Base-by-base conservation (phyloP, 1,140 invertebrate species). In the Sesamia nonagrioides region DNA sequence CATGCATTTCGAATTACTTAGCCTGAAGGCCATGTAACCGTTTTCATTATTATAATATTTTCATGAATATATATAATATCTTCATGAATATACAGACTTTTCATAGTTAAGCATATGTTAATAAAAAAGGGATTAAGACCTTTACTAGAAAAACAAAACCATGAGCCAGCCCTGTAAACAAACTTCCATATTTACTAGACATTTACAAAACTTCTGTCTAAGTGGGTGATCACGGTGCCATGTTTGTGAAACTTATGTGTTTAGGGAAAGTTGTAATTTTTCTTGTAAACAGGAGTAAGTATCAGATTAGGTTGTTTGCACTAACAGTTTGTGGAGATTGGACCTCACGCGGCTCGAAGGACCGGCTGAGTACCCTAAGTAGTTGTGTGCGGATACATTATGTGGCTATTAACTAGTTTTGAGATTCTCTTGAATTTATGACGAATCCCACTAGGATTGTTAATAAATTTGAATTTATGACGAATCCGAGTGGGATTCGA, bases 261-360 rank as follows among this genome's bases (percentile, higher is more conserved):
- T 68, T 21, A 60, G 35, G 72, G 63, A 75, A 72, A 61, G 73
- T 72, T 61, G 73, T 77, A 50, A 78, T 79, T 79, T 73, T 73
- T 58, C 35, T 50, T 42, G 66, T 58, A 72, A 60, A 61, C 78
- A 76, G 1, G 15, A 21, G n/a, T 79, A 40, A 60, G 69, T 74
- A 79, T 74, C 78, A 68, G 78, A 79, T 79, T 73, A 79, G 61
- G 56, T 77, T 79, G 78, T 79, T 79, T 79, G 50, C 58, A 17
- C 18, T 79, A 68, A 42, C 50, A 56, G 35, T 79, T 74, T 63
- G 50, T 60, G n/a, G 6, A 77, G 40, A 37, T 76, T 63, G 27
- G 60, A 77, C 75, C 60, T 77, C 61, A 77, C 58, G 60, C 40
- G 45, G 48, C 2, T 17, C 48, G 48, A 18, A 9, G 35, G 61